phyloP scores from a whole-genome alignment of 2,113 vertebrate species.

The Cavia porcellus region DNA sequence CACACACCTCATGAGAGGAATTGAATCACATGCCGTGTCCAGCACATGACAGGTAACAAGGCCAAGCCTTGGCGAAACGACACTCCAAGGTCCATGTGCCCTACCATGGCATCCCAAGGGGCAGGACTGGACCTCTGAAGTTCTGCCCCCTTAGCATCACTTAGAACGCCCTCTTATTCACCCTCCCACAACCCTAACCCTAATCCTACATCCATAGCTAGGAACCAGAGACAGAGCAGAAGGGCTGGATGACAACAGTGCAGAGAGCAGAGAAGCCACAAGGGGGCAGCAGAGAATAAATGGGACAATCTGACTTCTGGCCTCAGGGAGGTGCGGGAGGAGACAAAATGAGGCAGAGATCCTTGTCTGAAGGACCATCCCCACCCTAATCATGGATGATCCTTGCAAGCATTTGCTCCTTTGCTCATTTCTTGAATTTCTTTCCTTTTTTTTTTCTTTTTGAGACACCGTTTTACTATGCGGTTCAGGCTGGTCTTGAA shows the following conservation, averaged over 20 bases:
- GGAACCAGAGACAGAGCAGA: not conserved
- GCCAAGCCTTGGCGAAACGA: not conserved
- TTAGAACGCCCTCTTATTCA: not conserved
- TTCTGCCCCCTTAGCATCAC: not conserved
- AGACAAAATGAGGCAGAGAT: not conserved
- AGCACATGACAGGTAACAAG: not conserved
- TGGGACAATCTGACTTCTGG: not conserved
- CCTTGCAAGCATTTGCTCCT: not conserved
- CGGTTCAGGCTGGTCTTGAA: not conserved
- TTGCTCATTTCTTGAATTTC: not conserved
- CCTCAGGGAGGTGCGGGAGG: too few species aligned
- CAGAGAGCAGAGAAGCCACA: slow-evolving; percentile 57
- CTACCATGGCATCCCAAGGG: not conserved
- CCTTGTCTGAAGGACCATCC: not conserved
- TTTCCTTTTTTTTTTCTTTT: not conserved
- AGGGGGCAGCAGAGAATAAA: slow-evolving; percentile 51
- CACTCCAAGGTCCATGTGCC: not conserved
- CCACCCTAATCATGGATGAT: not conserved
- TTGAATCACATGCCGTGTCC: not conserved
- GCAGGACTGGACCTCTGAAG: not conserved
- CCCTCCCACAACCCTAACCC: not conserved
- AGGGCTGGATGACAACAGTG: not conserved
- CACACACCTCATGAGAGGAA: not conserved
- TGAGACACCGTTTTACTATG: not conserved
- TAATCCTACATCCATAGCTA: not conserved